Evolutionary conservation across 1,140 invertebrate species (phyloP).

Genomic region (Melitaea cinxia): DNA sequence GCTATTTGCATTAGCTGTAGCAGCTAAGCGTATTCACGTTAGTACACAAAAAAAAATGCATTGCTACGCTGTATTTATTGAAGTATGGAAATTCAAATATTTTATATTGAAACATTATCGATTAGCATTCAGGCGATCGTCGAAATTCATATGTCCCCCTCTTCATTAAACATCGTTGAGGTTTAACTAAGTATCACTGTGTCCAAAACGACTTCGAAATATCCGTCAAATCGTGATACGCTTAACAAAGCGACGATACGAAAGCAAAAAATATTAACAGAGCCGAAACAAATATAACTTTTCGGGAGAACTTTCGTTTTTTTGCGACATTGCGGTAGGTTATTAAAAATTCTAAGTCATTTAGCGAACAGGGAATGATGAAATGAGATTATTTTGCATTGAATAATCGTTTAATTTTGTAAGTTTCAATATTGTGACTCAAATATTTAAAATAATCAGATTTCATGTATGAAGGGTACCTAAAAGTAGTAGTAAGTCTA

Average conservation of each 20-base stretch:
- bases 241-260: conserved; percentile 22
- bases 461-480: too few relatives aligned
- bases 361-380: neutral
- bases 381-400: neutral
- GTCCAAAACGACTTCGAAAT: conserved; percentile 14
- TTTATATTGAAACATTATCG: conserved; percentile 6
- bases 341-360: conserved; percentile 2
- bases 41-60: too few relatives aligned
- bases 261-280: conserved; percentile 25
- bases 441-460: too few relatives aligned
- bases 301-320: conserved; percentile 19
- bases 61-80: too few relatives aligned
- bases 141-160: neutral
- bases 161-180: conserved; percentile 8
- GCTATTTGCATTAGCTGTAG: too few relatives aligned
- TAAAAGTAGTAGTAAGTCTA: too few relatives aligned
- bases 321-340: conserved; percentile 28
- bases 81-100: neutral
- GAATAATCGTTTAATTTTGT: neutral
- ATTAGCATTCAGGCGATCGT: conserved; percentile 13
- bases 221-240: conserved; percentile 34
- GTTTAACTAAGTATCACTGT: conserved; percentile 17
- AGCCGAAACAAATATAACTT: conserved; percentile 31
- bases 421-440: neutral
- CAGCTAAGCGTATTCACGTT: too few relatives aligned